Base-by-base conservation (phyloP, 2,113 vertebrate genomes). In the Chamaea fasciata region DNA sequence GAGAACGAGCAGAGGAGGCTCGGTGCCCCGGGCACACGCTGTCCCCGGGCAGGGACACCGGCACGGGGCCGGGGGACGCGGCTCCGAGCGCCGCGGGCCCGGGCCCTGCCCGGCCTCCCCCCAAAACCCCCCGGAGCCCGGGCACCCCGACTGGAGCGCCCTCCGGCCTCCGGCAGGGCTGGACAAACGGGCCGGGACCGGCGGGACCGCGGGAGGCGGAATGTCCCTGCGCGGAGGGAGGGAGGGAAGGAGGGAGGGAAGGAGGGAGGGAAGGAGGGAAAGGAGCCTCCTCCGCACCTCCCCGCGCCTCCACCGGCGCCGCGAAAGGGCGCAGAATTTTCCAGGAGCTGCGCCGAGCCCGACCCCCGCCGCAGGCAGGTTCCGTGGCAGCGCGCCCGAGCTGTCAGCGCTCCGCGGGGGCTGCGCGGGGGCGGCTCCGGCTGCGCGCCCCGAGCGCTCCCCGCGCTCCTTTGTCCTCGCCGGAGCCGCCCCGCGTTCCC, bases 131-230 rank as follows among this genome's bases (percentile, higher is more conserved):
- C 68, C 26, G 1, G 11, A 2, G 1, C 35, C 20, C 2, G 4
- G 49, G 57, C 63, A 2, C 7, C 0, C 60, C 5, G n/a, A 19
- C 24, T 4, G 2, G 21, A 13, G 69, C 79, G 0, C 13, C 5
- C 23, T 19, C 11, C 4, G 35, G 39, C 67, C n/a, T 17, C 1
- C 37, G 1, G 4, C 55, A 0, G 2, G 22, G 24, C 5, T 10
- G 10, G 14, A 6, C 20, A 7, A 2, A 0, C 1, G 4, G 3
- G 28, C 1, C 1, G 31, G n/a, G n/a, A n/a, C n/a, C n/a, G n/a
- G n/a, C n/a, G n/a, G n/a, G n/a, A n/a, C 1, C 1, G 31, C 6
- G 47, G 18, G 7, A 39, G 78, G 63, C 78, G 64, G 78, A 33
- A 10, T 31, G 47, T 13, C 56, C 47, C 47, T 11, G 57, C 68